These are phyloP conservation scores for Fregata magnificens DNA, from an alignment of 2,113 vertebrate species.

Conservation along the genomic window DNA sequence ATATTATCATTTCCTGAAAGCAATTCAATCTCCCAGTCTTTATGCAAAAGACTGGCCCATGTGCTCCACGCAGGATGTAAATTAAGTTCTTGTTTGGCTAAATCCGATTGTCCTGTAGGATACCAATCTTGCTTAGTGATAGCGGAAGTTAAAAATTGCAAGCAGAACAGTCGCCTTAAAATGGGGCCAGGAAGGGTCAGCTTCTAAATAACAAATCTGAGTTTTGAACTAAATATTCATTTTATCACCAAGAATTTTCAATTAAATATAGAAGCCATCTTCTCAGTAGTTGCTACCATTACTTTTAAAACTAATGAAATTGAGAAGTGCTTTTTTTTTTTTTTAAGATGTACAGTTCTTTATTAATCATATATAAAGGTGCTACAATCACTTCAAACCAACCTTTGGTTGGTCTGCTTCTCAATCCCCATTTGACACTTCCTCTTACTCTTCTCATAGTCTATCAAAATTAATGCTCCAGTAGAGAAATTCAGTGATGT, in stretches of 20 bases:
- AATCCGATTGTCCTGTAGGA: background rate
- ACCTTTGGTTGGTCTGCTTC: background rate
- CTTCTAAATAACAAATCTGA: background rate
- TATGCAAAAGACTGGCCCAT: background rate
- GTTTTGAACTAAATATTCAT: background rate
- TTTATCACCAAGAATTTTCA: background rate
- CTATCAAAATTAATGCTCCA: background rate
- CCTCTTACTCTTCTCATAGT: background rate
- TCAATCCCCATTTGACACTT: background rate
- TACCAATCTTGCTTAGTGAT: background rate
- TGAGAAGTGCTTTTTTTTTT: background rate
- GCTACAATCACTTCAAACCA: background rate
- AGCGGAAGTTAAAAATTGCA: background rate
- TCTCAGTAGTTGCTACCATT: background rate
- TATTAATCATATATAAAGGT: background rate
- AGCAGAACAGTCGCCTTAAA: background rate
- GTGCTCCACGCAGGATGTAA: background rate
- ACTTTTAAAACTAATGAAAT: background rate
- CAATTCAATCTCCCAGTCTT: background rate
- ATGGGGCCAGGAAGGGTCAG: background rate
- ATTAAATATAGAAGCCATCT: background rate
- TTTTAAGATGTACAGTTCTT: background rate
- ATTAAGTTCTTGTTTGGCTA: conserved; percentile 1
- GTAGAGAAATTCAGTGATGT: background rate
- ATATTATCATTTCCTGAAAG: background rate